Evolutionary conservation across 1,140 invertebrate genomes (phyloP), one percentile per base, ranked within the genome.

Genomic region (Ephestia elutella): DNA sequence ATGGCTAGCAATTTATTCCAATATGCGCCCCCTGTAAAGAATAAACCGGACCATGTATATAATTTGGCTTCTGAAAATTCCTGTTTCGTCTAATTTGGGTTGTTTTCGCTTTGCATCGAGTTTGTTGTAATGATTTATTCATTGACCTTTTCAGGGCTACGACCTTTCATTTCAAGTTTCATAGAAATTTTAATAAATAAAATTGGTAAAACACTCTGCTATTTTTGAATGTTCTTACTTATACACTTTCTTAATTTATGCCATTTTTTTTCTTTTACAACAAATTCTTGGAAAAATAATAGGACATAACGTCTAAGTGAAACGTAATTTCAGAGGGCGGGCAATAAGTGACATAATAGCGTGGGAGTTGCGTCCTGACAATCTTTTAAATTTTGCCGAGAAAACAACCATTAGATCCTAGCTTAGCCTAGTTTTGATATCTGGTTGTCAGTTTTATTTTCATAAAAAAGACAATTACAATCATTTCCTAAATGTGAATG

Each of bases 311-410:
- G 3, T 19, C 54, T 25, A 13, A 7, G 19, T 64, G 63, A 66
- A 66, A 63, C 32, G 48, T 56, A 56, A 66, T 64, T 63, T 51
- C 11, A 51, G 44, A 56, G 51, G 21, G 49, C 9, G 20, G 61
- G 64, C 54, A 70, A 70, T 64, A 63, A 70, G 65, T 59, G 67
- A 54, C 2, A 25, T 59, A 59, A 53, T 66, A 66, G 13, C 13
- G 38, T 15, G 38, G 38, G 38, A 15, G 38, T 15, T 2, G 38
- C 15, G 38, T 9, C 38, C n/a, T 5, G 38, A 2, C 8, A 35
- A 35, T 35, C 13, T 13, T 13, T 58, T 60, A 56, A 57, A 63
- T 65, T 65, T 68, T 63, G 58, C 53, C 49, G 53, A 56, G 51
- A 57, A 57, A 57, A 58, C 60, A 58, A 56, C 49, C 44, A 56